These are phyloP conservation scores for Pseudolaguvia tuberculata DNA, from an alignment of 2,113 vertebrate genomes.

Conservation along the genomic window DNA sequence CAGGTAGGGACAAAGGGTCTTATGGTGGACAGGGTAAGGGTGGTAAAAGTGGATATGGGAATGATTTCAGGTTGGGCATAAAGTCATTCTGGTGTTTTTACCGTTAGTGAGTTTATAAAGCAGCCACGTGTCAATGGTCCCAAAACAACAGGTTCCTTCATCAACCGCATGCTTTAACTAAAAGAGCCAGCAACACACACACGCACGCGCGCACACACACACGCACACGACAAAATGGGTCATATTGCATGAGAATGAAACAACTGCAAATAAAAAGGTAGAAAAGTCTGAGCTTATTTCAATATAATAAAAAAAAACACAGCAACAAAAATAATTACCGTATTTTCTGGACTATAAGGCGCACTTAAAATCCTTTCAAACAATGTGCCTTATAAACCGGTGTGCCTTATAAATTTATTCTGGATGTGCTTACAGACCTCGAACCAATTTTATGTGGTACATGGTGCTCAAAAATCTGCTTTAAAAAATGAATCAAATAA, in stretches of 20 bases:
- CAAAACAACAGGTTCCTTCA: conserved; percentile 87
- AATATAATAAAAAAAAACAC: not conserved
- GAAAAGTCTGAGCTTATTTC: not conserved
- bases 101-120: conserved; percentile 90
- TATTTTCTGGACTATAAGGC: no score
- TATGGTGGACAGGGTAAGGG: not conserved
- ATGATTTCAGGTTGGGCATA: not conserved
- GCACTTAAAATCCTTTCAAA: no score
- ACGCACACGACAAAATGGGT: not conserved
- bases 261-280: not conserved
- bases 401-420: no score
- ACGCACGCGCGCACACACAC: no score
- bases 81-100: not conserved
- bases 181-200: not conserved
- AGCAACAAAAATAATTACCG: not conserved
- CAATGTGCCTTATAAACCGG: no score
- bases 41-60: no score
- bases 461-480: no score
- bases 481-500: no score
- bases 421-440: no score
- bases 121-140: conserved; percentile 92
- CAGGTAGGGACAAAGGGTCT: no score
- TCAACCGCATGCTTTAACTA: conserved; percentile 76
- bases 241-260: not conserved
- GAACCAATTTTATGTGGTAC: no score